These are phyloP conservation scores for Porites divaricata DNA, from an alignment of 92 coral and sea anemone species.

Conservation along the genomic window DNA sequence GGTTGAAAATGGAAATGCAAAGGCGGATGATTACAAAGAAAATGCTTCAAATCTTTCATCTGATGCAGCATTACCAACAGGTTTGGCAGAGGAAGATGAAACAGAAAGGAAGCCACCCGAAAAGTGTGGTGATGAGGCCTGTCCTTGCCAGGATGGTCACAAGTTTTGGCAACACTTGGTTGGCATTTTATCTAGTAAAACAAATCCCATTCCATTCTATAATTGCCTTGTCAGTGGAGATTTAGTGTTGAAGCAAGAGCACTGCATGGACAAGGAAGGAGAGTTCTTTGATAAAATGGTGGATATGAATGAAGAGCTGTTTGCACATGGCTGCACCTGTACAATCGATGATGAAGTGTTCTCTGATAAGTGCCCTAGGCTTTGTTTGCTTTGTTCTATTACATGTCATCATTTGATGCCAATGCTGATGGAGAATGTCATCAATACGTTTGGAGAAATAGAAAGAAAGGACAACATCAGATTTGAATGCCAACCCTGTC, in stretches of 20 bases:
- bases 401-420: conserved; percentile 31
- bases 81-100: neutral
- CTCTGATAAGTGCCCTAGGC: conserved; percentile 14
- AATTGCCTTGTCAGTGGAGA: conserved; percentile 35
- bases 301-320: conserved; percentile 30
- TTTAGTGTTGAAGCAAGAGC: conserved; percentile 10
- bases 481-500: conserved; percentile 40
- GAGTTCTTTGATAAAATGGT: conserved; percentile 31
- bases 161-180: conserved; percentile 40
- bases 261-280: conserved; percentile 15
- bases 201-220: conserved; percentile 40
- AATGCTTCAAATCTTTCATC: neutral
- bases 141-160: conserved; percentile 36
- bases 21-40: neutral
- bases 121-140: conserved; percentile 17
- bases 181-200: conserved; percentile 29
- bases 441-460: conserved; percentile 21
- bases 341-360: conserved; percentile 26
- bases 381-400: conserved; percentile 27
- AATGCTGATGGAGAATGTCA: conserved; percentile 13
- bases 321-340: conserved; percentile 3
- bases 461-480: conserved; percentile 32
- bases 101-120: conserved; percentile 1
- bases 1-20: neutral
- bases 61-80: neutral